Evolutionary conservation across 2,797 vertebrate genomes (phyloP).

Genomic region (Odontamblyopus rebecca): DNA sequence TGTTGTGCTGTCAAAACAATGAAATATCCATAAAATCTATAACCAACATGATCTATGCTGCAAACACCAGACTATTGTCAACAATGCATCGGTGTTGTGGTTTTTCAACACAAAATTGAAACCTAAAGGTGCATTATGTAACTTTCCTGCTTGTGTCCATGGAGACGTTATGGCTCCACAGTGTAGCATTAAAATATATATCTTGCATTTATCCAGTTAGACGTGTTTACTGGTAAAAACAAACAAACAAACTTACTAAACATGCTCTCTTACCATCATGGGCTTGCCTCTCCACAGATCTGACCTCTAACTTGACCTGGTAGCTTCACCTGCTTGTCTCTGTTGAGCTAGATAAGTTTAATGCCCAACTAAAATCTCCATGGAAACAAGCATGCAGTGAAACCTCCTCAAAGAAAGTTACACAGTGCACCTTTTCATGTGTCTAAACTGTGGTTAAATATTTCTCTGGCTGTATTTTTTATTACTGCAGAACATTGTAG

Average conservation of each 20-base stretch:
- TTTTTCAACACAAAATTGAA: no score
- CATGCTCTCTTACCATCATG: neutral
- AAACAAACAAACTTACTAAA: no score
- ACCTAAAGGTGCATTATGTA: neutral
- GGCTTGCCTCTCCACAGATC: neutral
- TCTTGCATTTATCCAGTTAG: neutral
- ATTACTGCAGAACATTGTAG: neutral
- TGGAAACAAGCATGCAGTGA: neutral
- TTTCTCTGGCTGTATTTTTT: neutral
- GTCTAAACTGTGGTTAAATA: neutral
- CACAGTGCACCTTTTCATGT: neutral
- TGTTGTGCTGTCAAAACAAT: neutral
- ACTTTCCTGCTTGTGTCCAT: neutral
- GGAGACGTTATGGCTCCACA: neutral
- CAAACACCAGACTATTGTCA: neutral
- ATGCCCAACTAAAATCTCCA: neutral
- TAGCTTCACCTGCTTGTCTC: neutral
- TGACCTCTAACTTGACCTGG: neutral
- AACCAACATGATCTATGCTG: neutral
- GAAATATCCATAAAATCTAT: neutral
- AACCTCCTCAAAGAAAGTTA: neutral
- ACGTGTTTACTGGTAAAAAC: neutral
- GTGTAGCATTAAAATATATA: no score
- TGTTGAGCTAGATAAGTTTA: no score
- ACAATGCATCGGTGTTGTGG: neutral